Evolutionary conservation across 2,888 invertebrate genomes (phyloP), one percentile per base, ranked within the genome.

Genomic region (Rhorus exstirpatorius): DNA sequence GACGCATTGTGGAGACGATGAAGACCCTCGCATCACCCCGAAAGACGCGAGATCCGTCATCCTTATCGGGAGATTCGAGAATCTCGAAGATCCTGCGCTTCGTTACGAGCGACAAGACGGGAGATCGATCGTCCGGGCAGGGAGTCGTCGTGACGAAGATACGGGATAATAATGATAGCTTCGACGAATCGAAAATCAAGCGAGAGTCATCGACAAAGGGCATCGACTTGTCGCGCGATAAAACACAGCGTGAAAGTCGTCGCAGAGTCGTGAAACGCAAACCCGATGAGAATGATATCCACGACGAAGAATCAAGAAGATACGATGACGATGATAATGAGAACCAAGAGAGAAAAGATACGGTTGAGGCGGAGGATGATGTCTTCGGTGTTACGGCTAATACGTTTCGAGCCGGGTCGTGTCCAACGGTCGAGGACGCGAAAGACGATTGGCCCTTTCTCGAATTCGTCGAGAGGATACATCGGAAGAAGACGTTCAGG

Each of bases 1-100:
- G 84, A 72, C 84, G 87, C 46, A 85, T 87, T 44, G 86, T 88
- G 31, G 89, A 88, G 80, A 83, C 89, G 51, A 89, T 89, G 89
- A 89, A 88, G 85, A 88, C 79, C 86, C 91, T 85, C 88, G 92
- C 85, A 85, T 92, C 87, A 75, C 88, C 76, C 14, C 75, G 85
- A 24, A 87, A 85, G 71, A 87, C 80, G 71, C 88, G 84, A 49
- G 84, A 87, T 55, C 72, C 78, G 7, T 63, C 70, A 14, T 55
- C 70, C 3, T 74, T 83, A 31, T 24, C 80, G 24, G 12, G 24
- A 44, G 7, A 44, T 7, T 61, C 75, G 12, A 68, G 80, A 49
- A 55, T 87, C 44, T 35, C 68, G 6, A 74, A 80, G 44, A 81
- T 86, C 31, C 72, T 81, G 7, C 83, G 79, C 19, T 76, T 85